Conservation (phyloP, 1,140 invertebrate species). For the Drosophila azteca region DNA sequence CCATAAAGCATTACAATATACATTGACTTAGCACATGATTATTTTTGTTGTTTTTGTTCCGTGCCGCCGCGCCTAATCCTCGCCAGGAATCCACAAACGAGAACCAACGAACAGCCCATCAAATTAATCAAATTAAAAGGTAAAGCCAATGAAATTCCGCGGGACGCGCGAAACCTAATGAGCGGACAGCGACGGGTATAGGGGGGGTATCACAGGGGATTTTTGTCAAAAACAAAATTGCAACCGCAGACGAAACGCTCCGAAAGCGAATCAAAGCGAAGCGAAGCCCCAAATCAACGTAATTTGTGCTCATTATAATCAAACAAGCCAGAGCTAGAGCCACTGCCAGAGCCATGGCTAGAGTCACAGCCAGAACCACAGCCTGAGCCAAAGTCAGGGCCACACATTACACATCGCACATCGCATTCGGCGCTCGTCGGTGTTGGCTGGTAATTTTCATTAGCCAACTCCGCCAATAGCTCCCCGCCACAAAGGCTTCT, state of each 20-base stretch:
- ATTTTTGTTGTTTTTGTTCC: conserved; percentile 55
- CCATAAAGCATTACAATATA: not conserved
- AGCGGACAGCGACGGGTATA: not conserved
- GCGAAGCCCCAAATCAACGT: conserved; percentile 53
- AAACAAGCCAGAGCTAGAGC: conserved; percentile 18
- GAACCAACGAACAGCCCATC: conserved; percentile 6
- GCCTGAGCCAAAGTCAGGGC: not conserved
- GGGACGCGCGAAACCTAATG: not conserved
- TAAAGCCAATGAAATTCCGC: conserved; percentile 54
- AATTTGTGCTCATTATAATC: conserved; percentile 70
- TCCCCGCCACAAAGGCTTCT: not conserved
- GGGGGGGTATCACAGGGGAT: too few relatives aligned
- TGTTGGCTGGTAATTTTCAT: conserved; percentile 55
- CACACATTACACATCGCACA: conserved; percentile 20
- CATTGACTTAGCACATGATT: conserved; percentile 15
- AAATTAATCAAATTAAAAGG: conserved; percentile 69
- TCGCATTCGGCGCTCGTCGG: not conserved
- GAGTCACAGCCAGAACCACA: not conserved
- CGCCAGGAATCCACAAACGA: conserved; percentile 1
- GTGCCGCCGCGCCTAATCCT: conserved; percentile 16
- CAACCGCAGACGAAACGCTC: conserved; percentile 27
- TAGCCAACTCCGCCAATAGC: conserved; percentile 33
- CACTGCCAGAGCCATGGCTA: not conserved
- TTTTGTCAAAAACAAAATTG: conserved; percentile 45
- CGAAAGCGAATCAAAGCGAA: conserved; percentile 16